Base-by-base conservation (phyloP, 1,140 invertebrate species). In the Temnothorax nylanderi region DNA sequence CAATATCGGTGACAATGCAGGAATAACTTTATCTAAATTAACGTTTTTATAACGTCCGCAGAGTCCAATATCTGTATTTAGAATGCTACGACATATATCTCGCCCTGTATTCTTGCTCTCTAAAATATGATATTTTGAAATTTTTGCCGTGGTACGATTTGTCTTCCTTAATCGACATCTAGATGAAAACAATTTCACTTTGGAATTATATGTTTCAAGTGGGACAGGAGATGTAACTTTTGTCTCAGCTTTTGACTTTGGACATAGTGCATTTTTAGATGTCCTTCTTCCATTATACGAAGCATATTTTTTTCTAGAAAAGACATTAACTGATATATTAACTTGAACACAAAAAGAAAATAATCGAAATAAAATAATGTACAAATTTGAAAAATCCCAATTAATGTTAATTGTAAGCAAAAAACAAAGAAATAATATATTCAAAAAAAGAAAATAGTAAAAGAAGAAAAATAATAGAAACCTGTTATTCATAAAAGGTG, bases 81-180 rank as follows among this genome's bases (percentile, higher is more conserved):
- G 6, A 60, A 82, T 82, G 2, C 21, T 60, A 21, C 8, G 6
- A 16, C 51, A 82, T 60, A 74, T 82, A 10, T 72, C 41, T 60
- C 6, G 49, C 0, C 37, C 41, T 3, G 18, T 60, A 34, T 60
- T 60, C 2, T 41, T 26, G 4, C 6, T 47, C 7, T 82, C 80
- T 72, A 82, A 58, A 26, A 82, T 72, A 21, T 72, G 67, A 21
- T 72, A 72, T 60, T 58, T 74, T 0, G 67, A 72, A 58, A 82
- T 82, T 56, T 72, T 72, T 44, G 80, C 67, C 7, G 5, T 82
- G 44, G 80, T 82, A 60, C 21, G 16, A 16, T 8, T 21, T 37
- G 11, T 18, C 2, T 74, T 72, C 3, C 80, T 47, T 3, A 72
- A 4, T 34, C 1, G 41, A 47, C 51, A 82, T 74, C 67, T 82